These are phyloP conservation scores for Chiroxiphia lanceolata DNA, from an alignment of 2,797 vertebrate species.

Conservation along the genomic window DNA sequence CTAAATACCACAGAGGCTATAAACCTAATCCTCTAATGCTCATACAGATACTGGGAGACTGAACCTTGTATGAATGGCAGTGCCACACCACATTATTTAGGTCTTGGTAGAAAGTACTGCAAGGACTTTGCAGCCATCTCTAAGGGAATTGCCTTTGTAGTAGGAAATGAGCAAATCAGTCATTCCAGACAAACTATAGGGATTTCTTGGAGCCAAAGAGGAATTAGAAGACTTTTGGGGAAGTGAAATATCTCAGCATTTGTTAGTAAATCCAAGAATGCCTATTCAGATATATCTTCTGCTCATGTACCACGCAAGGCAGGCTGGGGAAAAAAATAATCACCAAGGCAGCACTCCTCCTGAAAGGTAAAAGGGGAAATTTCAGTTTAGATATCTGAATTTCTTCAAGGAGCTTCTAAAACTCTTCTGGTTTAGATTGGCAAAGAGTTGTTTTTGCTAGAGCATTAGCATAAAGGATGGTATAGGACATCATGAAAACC, in stretches of 20 bases:
- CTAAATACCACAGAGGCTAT: background rate
- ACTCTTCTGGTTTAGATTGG: background rate
- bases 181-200: background rate
- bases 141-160: background rate
- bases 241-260: background rate
- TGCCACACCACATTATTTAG: background rate
- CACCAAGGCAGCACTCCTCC: background rate
- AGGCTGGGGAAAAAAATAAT: background rate
- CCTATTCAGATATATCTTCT: background rate
- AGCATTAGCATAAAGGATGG: background rate
- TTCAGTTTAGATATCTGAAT: background rate
- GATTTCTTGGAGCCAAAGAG: background rate
- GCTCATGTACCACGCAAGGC: background rate
- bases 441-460: background rate
- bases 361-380: background rate
- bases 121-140: background rate
- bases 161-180: background rate
- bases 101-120: background rate
- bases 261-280: background rate
- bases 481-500: background rate
- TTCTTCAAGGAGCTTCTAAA: background rate
- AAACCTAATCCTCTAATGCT: background rate
- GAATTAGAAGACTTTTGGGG: background rate
- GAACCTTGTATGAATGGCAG: background rate
- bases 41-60: background rate